A percentile compares a stretch with the other conserved stretches of the same genome.
Conservation (phyloP, 2,888 invertebrate genomes). For the Chouioia cunea region DNA sequence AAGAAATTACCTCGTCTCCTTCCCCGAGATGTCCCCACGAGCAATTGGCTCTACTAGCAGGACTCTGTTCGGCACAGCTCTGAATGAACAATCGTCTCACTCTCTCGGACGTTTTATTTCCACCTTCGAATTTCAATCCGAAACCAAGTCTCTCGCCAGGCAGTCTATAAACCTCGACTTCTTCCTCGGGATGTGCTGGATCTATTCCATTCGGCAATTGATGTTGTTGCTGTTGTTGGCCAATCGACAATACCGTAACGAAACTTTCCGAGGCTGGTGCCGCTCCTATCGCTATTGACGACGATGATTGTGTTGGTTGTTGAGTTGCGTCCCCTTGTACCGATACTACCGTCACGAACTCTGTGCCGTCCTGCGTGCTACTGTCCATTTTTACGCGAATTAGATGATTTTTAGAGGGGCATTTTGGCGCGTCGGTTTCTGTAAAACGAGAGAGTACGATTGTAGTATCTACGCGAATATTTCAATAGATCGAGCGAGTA, state of each 20-base stretch:
- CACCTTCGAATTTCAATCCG: slow-evolving; percentile 92
- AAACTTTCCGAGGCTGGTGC: slow-evolving; percentile 65
- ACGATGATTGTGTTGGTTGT: slow-evolving; percentile 1
- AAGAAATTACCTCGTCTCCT: slow-evolving; percentile 78
- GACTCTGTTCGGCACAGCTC: slow-evolving; percentile 89
- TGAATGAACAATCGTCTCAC: slow-evolving; percentile 88
- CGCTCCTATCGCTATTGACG: background rate
- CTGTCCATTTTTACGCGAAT: background rate
- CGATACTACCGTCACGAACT: slow-evolving; percentile 75
- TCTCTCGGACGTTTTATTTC: slow-evolving; percentile 83
- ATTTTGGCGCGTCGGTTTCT: no score
- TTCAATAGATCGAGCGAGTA: no score
- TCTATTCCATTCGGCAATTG: slow-evolving; percentile 52
- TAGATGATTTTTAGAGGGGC: no score
- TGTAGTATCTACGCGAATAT: no score
- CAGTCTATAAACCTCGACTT: slow-evolving; percentile 85
- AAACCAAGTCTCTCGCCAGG: slow-evolving; percentile 92
- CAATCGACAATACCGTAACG: slow-evolving; percentile 75
- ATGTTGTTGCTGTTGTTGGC: slow-evolving; percentile 54
- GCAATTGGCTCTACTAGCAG: slow-evolving; percentile 84
- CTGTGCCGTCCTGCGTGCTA: slow-evolving; percentile 33
- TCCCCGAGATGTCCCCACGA: slow-evolving; percentile 88
- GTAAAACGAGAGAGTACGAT: no score
- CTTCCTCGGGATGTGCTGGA: slow-evolving; percentile 72
- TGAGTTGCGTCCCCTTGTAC: slow-evolving; percentile 65